These are phyloP conservation scores for Drosophila nr. medialis DNA, from an alignment of 2,888 invertebrate species.

Conservation along the genomic window DNA sequence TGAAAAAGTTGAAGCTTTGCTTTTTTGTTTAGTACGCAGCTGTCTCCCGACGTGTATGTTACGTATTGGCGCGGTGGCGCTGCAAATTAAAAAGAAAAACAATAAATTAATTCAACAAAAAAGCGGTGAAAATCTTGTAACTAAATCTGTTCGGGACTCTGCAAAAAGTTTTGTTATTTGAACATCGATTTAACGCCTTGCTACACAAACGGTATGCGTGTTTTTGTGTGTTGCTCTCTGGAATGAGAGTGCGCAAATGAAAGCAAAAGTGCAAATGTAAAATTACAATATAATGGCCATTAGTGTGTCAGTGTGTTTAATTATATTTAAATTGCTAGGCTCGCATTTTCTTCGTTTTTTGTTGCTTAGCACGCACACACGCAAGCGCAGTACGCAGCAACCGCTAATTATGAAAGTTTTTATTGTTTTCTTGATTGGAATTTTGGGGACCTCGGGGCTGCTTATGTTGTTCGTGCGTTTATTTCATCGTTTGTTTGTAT, in stretches of 20 bases:
- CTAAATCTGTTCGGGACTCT: conserved; percentile 50
- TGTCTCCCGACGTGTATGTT: conserved; percentile 72
- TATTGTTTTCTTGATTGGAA: conserved; percentile 47
- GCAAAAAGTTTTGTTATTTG: conserved; percentile 23
- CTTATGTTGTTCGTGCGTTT: conserved; percentile 25
- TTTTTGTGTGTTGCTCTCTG: conserved; percentile 26
- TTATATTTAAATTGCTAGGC: conserved; percentile 40
- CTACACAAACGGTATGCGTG: conserved; percentile 63
- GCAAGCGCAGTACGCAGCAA: conserved; percentile 49
- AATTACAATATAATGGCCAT: conserved; percentile 46
- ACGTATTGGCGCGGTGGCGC: conserved; percentile 68
- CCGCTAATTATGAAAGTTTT: conserved; percentile 78
- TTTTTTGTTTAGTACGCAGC: conserved; percentile 73
- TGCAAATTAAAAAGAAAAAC: conserved; percentile 22
- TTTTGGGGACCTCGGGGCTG: conserved; percentile 23
- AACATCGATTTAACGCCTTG: conserved; percentile 58
- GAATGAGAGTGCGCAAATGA: conserved; percentile 42
- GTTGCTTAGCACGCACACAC: conserved; percentile 44
- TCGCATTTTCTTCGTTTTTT: conserved; percentile 17
- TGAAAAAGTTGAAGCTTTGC: conserved; percentile 72
- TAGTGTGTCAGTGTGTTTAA: conserved; percentile 71
- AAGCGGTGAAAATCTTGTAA: conserved; percentile 67
- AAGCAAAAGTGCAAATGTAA: conserved; percentile 66
- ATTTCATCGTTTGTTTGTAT: conserved; percentile 57
- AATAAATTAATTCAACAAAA: conserved; percentile 12